A percentile compares a stretch with the other conserved stretches of the same genome.
Conservation (phyloP, 2,888 invertebrate species). For the Polydrusus pterygomalis region DNA sequence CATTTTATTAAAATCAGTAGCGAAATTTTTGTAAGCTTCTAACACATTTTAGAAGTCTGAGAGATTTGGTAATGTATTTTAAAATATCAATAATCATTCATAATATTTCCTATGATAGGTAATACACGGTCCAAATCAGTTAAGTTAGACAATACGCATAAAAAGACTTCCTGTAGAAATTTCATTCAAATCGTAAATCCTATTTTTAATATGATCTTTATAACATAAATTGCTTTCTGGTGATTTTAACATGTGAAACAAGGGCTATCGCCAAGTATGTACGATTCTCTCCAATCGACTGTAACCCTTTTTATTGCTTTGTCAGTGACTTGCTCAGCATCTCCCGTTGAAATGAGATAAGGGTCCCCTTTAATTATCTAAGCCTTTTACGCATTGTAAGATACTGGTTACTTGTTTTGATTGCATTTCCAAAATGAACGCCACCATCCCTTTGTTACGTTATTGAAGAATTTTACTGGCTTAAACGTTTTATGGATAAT, state of each 20-base stretch:
- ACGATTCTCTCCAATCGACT: slow-evolving; percentile 22
- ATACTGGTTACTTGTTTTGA: slow-evolving; percentile 50
- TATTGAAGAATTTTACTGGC: slow-evolving; percentile 47
- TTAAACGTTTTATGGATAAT: slow-evolving; percentile 46
- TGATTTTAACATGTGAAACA: slow-evolving; percentile 27
- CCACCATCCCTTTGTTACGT: slow-evolving; percentile 44
- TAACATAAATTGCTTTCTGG: too few species aligned
- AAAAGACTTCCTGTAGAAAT: too few species aligned
- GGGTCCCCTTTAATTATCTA: slow-evolving; percentile 52
- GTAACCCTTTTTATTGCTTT: slow-evolving; percentile 49
- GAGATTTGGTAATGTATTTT: too few species aligned
- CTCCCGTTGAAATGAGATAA: slow-evolving; percentile 46
- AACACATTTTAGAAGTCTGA: too few species aligned
- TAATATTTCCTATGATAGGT: too few species aligned
- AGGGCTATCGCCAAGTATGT: slow-evolving; percentile 3
- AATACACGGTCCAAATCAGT: too few species aligned
- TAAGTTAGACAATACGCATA: too few species aligned
- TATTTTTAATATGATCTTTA: too few species aligned
- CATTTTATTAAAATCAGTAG: too few species aligned
- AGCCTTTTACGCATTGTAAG: slow-evolving; percentile 48
- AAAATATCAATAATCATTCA: too few species aligned
- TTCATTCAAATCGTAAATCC: too few species aligned
- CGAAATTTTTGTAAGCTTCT: too few species aligned
- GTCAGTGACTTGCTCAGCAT: slow-evolving; percentile 37
- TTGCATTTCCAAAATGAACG: slow-evolving; percentile 48